These are phyloP conservation scores for Bursaphelenchus okinawaensis DNA, from an alignment of 2,888 invertebrate species.

Conservation along the genomic window DNA sequence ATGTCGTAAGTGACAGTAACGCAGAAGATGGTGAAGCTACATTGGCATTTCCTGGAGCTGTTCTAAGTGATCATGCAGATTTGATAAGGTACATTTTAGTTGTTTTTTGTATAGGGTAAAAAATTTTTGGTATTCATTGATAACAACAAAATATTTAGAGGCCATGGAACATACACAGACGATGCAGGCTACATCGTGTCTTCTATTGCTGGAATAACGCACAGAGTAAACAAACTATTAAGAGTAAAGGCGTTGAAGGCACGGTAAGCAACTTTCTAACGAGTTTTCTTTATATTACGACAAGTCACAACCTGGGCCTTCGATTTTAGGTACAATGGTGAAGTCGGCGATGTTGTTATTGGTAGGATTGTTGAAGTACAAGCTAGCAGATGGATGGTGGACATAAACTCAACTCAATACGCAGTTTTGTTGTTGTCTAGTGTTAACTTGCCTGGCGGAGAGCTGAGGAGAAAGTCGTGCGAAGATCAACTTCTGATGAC, in stretches of 20 bases:
- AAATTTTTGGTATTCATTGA: background rate
- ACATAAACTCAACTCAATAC: conserved; percentile 79
- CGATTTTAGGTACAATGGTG: conserved; percentile 63
- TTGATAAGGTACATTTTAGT: conserved; percentile 31
- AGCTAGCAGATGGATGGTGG: conserved; percentile 61
- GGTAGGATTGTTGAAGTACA: conserved; percentile 89
- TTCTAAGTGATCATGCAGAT: conserved; percentile 16
- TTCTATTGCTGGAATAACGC: conserved; percentile 87
- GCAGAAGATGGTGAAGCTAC: conserved; percentile 4
- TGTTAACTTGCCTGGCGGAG: conserved; percentile 90
- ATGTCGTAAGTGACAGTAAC: conserved; percentile 8
- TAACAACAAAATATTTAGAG: conserved; percentile 64
- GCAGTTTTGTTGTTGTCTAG: conserved; percentile 78
- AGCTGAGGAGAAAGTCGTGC: conserved; percentile 70
- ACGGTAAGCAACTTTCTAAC: conserved; percentile 64
- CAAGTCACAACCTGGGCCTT: background rate
- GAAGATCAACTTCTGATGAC: conserved; percentile 98
- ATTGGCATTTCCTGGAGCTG: conserved; percentile 16
- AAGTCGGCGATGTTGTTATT: conserved; percentile 93
- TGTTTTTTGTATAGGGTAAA: background rate
- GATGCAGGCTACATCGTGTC: conserved; percentile 71
- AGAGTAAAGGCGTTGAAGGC: conserved; percentile 84
- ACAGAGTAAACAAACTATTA: conserved; percentile 87
- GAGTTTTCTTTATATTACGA: too few relatives aligned
- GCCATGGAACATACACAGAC: conserved; percentile 83